These are phyloP conservation scores for Betta splendens DNA, from an alignment of 2,797 vertebrate species.

Conservation along the genomic window DNA sequence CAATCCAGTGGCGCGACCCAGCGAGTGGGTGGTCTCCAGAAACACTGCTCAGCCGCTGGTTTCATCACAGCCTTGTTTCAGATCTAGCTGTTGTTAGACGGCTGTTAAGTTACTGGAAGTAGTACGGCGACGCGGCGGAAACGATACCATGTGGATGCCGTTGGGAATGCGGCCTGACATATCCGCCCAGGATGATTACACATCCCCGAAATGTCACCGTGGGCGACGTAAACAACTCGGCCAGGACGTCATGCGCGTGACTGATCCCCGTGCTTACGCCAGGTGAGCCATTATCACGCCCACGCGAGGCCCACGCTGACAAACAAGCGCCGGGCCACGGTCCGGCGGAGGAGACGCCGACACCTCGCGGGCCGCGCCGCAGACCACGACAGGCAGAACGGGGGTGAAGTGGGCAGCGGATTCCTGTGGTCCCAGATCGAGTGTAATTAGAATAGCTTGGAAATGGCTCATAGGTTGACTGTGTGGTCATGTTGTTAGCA, in stretches of 20 bases:
- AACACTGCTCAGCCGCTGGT: slow-evolving; percentile 50
- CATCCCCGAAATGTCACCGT: slow-evolving; percentile 47
- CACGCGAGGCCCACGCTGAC: slow-evolving; percentile 7
- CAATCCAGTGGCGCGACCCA: slow-evolving; percentile 66
- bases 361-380: slow-evolving; percentile 39
- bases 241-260: slow-evolving; percentile 56
- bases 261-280: slow-evolving; percentile 54
- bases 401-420: slow-evolving; percentile 51
- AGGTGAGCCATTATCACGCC: slow-evolving; percentile 57
- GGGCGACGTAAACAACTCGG: slow-evolving; percentile 61
- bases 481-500: slow-evolving; percentile 50
- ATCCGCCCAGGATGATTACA: slow-evolving; percentile 49
- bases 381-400: slow-evolving; percentile 46
- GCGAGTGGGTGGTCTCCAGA: slow-evolving; percentile 78
- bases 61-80: slow-evolving; percentile 66
- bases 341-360: slow-evolving; percentile 34
- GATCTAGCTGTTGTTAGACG: slow-evolving; percentile 54
- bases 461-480: slow-evolving; percentile 56
- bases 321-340: slow-evolving; percentile 1
- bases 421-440: slow-evolving; percentile 55
- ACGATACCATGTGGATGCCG: slow-evolving; percentile 61
- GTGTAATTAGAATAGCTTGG: slow-evolving; percentile 66
- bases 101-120: slow-evolving; percentile 73
- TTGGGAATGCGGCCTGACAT: slow-evolving; percentile 58
- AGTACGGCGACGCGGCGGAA: slow-evolving; percentile 53